Conservation (phyloP, 2,888 invertebrate genomes). For the Drosophila flavopinicola region DNA sequence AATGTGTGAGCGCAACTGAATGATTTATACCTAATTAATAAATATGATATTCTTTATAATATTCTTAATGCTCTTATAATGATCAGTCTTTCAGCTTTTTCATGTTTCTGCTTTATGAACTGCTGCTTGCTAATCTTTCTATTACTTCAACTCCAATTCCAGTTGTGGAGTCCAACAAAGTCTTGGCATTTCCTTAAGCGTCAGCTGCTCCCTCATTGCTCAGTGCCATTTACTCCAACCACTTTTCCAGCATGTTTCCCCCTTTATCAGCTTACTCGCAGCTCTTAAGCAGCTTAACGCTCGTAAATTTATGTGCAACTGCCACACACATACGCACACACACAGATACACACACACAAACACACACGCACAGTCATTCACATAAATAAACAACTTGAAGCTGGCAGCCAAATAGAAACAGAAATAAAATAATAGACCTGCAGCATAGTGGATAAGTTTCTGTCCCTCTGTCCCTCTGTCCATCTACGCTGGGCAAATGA, state of each 20-base stretch:
- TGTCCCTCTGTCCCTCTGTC: neutral
- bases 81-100: too few species aligned
- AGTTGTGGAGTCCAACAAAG: neutral
- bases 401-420: conserved; percentile 60
- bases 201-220: conserved; percentile 15
- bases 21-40: too few species aligned
- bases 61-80: too few species aligned
- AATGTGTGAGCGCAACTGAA: too few species aligned
- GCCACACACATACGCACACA: conserved; percentile 34
- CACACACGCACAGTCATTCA: conserved; percentile 53
- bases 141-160: conserved; percentile 6
- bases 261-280: conserved; percentile 35
- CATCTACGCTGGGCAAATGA: conserved; percentile 55
- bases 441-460: conserved; percentile 43
- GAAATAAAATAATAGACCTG: conserved; percentile 72
- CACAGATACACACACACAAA: neutral
- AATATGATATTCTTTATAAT: too few species aligned
- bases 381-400: conserved; percentile 69
- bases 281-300: conserved; percentile 50
- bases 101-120: too few species aligned
- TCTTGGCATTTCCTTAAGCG: conserved; percentile 55
- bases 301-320: conserved; percentile 66
- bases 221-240: conserved; percentile 28
- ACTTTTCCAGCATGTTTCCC: conserved; percentile 36
- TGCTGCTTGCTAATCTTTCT: conserved; percentile 17